Evolutionary conservation across 2,797 vertebrate genomes (phyloP).

Genomic region (Mormyrus hasselquistii): DNA sequence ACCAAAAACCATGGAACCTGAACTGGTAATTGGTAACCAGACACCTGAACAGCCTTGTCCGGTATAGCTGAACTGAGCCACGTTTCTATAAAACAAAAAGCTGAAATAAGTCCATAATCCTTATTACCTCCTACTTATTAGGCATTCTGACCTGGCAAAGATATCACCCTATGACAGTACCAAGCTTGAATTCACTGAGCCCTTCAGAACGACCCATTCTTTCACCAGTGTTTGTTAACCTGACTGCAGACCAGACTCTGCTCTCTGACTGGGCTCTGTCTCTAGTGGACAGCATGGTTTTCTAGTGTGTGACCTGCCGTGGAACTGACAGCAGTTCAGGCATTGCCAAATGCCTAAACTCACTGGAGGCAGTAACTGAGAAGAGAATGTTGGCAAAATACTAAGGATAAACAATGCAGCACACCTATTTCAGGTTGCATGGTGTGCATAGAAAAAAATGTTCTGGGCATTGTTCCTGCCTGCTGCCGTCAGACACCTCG

Average conservation of each 20-base stretch:
- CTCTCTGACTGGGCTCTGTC: not conserved
- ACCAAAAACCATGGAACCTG: too few relatives aligned
- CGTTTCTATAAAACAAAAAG: too few relatives aligned
- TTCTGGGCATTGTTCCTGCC: not conserved
- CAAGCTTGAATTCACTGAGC: not conserved
- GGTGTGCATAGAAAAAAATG: not conserved
- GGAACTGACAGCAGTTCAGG: not conserved
- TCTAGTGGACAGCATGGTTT: not conserved
- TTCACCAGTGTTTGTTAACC: not conserved
- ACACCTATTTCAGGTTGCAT: not conserved
- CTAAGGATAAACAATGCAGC: not conserved
- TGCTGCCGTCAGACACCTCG: not conserved
- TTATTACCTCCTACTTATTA: too few relatives aligned
- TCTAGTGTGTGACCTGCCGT: not conserved
- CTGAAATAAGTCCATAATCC: too few relatives aligned
- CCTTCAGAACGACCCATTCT: not conserved
- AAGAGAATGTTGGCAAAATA: not conserved
- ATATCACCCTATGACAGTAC: not conserved
- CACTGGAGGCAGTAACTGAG: not conserved
- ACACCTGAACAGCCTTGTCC: too few relatives aligned
- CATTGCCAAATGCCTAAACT: not conserved
- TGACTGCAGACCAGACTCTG: not conserved
- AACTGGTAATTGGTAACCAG: too few relatives aligned
- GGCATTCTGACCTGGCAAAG: not conserved
- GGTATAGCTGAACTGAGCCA: too few relatives aligned